Evolutionary conservation across 64 coral and sea anemone species (phyloP), one percentile per base, ranked within the genome.

Genomic region (Montipora foliosa): DNA sequence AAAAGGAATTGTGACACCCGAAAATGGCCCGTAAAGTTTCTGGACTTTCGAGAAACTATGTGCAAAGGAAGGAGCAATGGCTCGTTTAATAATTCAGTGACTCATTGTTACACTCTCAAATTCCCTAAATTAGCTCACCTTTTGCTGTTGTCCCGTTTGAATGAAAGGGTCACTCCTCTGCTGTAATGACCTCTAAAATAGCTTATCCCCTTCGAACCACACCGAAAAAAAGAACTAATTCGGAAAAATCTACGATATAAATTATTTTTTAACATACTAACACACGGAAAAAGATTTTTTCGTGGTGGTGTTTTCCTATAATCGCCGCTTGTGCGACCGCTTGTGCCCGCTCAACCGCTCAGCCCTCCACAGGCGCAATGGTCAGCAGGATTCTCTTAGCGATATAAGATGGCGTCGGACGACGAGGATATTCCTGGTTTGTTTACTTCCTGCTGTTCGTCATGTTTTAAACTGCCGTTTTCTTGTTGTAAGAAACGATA

Each of bases 401-500:
- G 78, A 98, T 93, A 91, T 93, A 90, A 98, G 69, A 98, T 98
- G 96, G 96, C 96, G 91, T 95, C 96, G 66, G 96, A 98, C 94
- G 96, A 95, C 91, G 96, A 98, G 78, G 96, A 98, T 89, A 88
- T 98, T 8, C 96, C 96, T 91, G 96, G 96, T 98, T 94, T 92
- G 94, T 97, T 94, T 91, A 94, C 79, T 90, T 84, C 19, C 3
- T 37, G 20, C 6, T 88, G 37, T 55, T 88, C 44, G 17, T 1
- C 46, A 67, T 84, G 8, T 46, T 67, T 67, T 44, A 67, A 48
- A 37, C 37, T 25, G n/a, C 14, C 60, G 16, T 62, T 67, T 37
- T 62, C 29, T 9, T 47, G 44, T 16, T 47, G 8, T 8, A 13
- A 5, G 17, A 19, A 7, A 16, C 5, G 55, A 68, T 13, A 67